Evolutionary conservation across 2,888 invertebrate species (phyloP).

Genomic region (Xanthorhoe spadicearia): DNA sequence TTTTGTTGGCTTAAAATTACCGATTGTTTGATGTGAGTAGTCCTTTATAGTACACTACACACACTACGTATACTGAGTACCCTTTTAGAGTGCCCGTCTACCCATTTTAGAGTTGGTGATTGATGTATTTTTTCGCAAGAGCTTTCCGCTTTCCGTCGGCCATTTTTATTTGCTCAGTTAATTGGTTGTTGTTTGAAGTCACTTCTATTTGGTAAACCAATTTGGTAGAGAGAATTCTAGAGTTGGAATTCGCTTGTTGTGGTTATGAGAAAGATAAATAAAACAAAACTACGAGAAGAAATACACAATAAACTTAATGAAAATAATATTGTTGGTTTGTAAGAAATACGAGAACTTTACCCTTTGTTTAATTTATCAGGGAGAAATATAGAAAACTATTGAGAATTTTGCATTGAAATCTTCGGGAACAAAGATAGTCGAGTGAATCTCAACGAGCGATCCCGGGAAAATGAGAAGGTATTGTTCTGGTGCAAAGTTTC

Average conservation of each 20-base stretch:
- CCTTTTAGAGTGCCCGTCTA: constrained; percentile 35
- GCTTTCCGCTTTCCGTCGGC: constrained; percentile 18
- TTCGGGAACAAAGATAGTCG: constrained; percentile 33
- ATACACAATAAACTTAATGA: background rate
- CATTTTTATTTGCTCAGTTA: constrained; percentile 28
- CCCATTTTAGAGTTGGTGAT: constrained; percentile 31
- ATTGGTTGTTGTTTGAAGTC: constrained; percentile 25
- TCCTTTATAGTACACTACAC: constrained; percentile 1
- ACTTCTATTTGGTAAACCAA: constrained; percentile 11
- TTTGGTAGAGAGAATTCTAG: background rate
- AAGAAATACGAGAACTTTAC: background rate
- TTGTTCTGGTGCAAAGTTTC: constrained; percentile 42
- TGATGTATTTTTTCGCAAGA: constrained; percentile 33
- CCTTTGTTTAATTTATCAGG: background rate
- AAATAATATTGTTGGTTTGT: background rate
- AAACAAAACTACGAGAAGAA: background rate
- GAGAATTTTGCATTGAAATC: constrained; percentile 22
- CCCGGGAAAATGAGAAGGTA: constrained; percentile 36
- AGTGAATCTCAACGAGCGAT: constrained; percentile 25
- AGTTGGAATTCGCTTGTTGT: background rate
- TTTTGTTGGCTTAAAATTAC: background rate
- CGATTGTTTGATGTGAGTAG: background rate
- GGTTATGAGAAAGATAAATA: background rate
- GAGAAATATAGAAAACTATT: constrained; percentile 28
- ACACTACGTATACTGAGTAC: constrained; percentile 4